phyloP scores from a whole-genome alignment of 2,797 vertebrate species.

The Chelidonichthys spinosus region DNA sequence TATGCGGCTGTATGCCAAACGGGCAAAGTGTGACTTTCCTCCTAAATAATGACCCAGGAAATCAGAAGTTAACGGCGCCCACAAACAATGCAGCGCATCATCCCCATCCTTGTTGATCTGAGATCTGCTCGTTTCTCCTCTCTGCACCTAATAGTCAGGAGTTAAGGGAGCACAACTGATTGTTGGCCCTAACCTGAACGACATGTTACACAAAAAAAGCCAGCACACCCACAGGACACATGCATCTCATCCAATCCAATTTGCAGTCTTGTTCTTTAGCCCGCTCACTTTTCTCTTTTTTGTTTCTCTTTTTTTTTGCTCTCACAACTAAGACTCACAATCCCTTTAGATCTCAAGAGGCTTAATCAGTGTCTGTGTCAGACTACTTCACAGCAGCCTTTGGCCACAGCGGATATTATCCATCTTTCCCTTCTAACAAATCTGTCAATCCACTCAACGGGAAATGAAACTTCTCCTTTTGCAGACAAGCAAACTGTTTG shows the following conservation, averaged over 20 bases:
- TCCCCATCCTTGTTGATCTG: conserved; percentile 54
- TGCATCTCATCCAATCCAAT: conserved; percentile 78
- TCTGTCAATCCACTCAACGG: conserved; percentile 82
- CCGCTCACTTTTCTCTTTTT: conserved; percentile 57
- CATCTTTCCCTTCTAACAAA: conserved; percentile 82
- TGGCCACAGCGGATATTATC: conserved; percentile 84
- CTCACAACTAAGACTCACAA: conserved; percentile 80
- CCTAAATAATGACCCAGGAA: conserved; percentile 54
- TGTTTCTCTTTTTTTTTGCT: conserved; percentile 64
- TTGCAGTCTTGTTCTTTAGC: conserved; percentile 75
- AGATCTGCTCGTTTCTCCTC: conserved; percentile 60
- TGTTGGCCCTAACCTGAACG: conserved; percentile 67
- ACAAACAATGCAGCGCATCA: conserved; percentile 56
- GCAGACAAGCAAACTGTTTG: conserved; percentile 69
- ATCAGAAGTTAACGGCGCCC: conserved; percentile 26
- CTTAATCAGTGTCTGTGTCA: conserved; percentile 86
- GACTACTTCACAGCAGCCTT: conserved; percentile 81
- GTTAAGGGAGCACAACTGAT: conserved; percentile 71
- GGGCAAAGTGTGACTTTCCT: conserved; percentile 25
- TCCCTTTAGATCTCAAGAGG: conserved; percentile 85
- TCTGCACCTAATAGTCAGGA: conserved; percentile 61
- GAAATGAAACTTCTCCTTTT: conserved; percentile 81
- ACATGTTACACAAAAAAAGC: conserved; percentile 61
- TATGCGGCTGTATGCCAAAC: conserved; percentile 44
- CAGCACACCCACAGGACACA: conserved; percentile 71